These are phyloP conservation scores for Paedocypris micromegethes DNA, from an alignment of 2,797 vertebrate species.

Conservation along the genomic window DNA sequence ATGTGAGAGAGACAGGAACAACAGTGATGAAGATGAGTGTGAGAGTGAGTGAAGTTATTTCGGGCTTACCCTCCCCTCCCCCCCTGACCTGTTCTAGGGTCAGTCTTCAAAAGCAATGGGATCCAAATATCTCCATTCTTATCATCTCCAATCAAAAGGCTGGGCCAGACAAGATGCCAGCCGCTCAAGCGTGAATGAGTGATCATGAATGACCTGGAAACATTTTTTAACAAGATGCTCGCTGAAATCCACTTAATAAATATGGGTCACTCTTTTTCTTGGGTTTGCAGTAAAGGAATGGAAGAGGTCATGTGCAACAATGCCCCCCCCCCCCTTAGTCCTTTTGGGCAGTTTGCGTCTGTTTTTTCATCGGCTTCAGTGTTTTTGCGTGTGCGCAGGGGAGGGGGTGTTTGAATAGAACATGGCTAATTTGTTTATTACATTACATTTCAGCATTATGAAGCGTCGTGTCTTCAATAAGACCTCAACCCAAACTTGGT, in stretches of 20 bases:
- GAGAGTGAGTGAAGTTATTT: conserved; percentile 31
- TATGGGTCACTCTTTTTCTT: conserved; percentile 51
- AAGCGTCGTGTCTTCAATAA: not conserved
- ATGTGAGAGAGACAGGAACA: conserved; percentile 25
- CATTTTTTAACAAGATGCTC: conserved; percentile 49
- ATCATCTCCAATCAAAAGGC: conserved; percentile 43
- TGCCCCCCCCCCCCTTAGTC: conserved; percentile 40
- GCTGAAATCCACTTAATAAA: conserved; percentile 49
- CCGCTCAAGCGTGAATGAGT: conserved; percentile 41
- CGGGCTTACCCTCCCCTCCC: conserved; percentile 34
- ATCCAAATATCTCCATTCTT: conserved; percentile 39
- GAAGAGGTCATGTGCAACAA: conserved; percentile 43
- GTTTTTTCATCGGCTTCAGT: conserved; percentile 26
- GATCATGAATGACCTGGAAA: conserved; percentile 48
- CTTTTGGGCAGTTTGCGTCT: conserved; percentile 30
- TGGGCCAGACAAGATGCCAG: conserved; percentile 41
- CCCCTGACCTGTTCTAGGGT: conserved; percentile 32
- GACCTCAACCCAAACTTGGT: not conserved
- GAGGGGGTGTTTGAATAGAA: conserved; percentile 3
- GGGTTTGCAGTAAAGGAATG: conserved; percentile 37
- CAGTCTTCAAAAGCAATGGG: conserved; percentile 39
- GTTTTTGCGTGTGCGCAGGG: conserved; percentile 19
- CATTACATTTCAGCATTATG: not conserved
- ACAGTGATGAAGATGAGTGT: not conserved
- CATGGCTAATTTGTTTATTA: not conserved